Conservation (phyloP, 2,888 invertebrate genomes). For the Hoplodrina ambigua region DNA sequence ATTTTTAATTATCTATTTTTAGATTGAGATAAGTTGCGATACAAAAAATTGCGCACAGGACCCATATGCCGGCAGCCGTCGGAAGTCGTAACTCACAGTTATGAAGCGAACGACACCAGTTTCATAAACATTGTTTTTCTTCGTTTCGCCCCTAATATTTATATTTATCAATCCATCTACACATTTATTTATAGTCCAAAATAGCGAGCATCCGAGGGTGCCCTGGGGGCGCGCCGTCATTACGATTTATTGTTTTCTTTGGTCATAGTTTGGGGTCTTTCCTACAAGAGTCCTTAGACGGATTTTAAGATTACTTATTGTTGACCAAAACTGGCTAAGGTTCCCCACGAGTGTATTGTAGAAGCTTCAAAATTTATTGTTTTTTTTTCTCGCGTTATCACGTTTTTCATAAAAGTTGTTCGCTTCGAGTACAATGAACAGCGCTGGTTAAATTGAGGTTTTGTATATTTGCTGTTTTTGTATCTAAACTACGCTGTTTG, state of each 20-base stretch:
- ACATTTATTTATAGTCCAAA: slow-evolving; percentile 90
- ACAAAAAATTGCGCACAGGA: slow-evolving; percentile 86
- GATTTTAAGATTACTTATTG: slow-evolving; percentile 79
- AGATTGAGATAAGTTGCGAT: slow-evolving; percentile 69
- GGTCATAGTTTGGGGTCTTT: slow-evolving; percentile 83
- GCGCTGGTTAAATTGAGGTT: slow-evolving; percentile 32
- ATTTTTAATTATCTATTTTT: slow-evolving; percentile 74
- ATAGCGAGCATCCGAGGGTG: slow-evolving; percentile 89
- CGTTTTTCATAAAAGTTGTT: slow-evolving; percentile 55
- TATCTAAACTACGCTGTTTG: slow-evolving; percentile 26
- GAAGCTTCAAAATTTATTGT: slow-evolving; percentile 59
- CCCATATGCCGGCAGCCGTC: slow-evolving; percentile 88
- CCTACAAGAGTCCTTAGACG: slow-evolving; percentile 77
- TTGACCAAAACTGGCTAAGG: slow-evolving; percentile 71
- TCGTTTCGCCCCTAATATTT: slow-evolving; percentile 90
- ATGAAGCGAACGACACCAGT: slow-evolving; percentile 90
- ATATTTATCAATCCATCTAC: slow-evolving; percentile 91
- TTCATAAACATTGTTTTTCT: slow-evolving; percentile 91
- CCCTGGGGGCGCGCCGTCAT: slow-evolving; percentile 86
- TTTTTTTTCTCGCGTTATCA: slow-evolving; percentile 27
- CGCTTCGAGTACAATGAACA: slow-evolving; percentile 42
- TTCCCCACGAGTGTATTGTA: slow-evolving; percentile 70
- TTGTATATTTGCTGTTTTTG: slow-evolving; percentile 34
- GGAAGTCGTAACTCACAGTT: slow-evolving; percentile 91
- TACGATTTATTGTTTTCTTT: slow-evolving; percentile 90